Base-by-base conservation (phyloP, 2,797 vertebrate species). In the Dromococcyx pavoninus region DNA sequence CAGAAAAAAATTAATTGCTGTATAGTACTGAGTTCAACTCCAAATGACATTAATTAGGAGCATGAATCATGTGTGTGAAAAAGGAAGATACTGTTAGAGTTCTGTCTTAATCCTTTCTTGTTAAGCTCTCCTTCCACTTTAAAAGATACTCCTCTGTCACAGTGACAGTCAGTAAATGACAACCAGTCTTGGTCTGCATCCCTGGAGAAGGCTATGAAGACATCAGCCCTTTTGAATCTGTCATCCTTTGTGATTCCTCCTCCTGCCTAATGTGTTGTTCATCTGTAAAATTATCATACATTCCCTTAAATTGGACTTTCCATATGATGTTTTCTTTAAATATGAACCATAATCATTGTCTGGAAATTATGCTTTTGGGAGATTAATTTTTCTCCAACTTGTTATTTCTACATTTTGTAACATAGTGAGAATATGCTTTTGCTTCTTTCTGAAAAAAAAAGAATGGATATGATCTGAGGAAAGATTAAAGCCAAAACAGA, bases 31-130 rank as follows among this genome's bases (percentile, higher is more conserved):
- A 85, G 78, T 91, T 96, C 66, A 75, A 39, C 22, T 62, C 33
- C 93, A 94, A 93, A 82, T 96, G 65, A 14, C 43, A 86, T 89
- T 95, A 96, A 94, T 94, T 91, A 88, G 48, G 71, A 80, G 69
- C 35, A 92, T 91, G 70, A 91, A 88, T 96, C 56, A 57, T 62
- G 23, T 70, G 41, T 91, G 54, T 62, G 46, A 87, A 82, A 96
- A 93, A 77, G 43, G 43, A 93, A 85, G 64, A 50, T 79, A 70
- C 9, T 79, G 27, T 89, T 88, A 85, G 23, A 84, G 41, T 84
- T 94, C 73, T 92, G 18, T 88, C 84, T 95, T 75, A 94, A 80
- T 92, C 43, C n/a, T 85, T 93, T 69, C 67, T 88, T 91, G 19
- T 91, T 94, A 94, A 76, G 30, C 44, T 91, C 66, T 94, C 23